These are phyloP conservation scores for Eulemur rubriventer DNA, from an alignment of 2,797 vertebrate genomes.

Conservation along the genomic window DNA sequence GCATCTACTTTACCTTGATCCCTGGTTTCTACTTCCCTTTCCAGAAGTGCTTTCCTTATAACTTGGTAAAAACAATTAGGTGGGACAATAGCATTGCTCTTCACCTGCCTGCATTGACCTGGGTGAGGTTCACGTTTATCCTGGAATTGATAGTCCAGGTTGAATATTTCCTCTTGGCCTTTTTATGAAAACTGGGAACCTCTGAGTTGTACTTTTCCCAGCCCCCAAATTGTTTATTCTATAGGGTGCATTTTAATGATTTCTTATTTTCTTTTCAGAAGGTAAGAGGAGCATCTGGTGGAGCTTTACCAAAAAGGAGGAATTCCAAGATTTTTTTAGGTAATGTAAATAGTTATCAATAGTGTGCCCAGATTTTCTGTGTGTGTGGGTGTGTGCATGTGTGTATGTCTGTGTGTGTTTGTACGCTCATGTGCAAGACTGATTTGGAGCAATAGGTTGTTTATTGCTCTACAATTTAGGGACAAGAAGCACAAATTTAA, in stretches of 20 bases:
- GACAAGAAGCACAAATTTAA: neutral
- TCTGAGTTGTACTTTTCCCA: neutral
- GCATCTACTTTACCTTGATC: neutral
- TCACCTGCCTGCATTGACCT: neutral
- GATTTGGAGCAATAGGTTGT: slow-evolving; percentile 44
- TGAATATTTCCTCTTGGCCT: slow-evolving; percentile 39
- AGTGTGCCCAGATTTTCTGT: slow-evolving; percentile 56
- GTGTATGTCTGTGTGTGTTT: neutral
- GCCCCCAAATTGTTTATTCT: neutral
- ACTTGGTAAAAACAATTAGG: neutral
- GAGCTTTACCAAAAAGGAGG: slow-evolving; percentile 93
- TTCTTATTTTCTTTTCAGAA: slow-evolving; percentile 90
- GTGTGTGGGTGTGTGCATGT: neutral
- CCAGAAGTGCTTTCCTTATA: neutral
- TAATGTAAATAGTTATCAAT: slow-evolving; percentile 84
- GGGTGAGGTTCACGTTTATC: neutral
- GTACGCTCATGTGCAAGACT: slow-evolving; percentile 14
- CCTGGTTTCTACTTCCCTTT: neutral
- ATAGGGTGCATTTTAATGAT: slow-evolving; percentile 78
- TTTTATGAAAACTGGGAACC: slow-evolving; percentile 46
- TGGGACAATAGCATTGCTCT: neutral
- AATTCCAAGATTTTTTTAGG: slow-evolving; percentile 98
- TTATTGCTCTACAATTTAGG: neutral
- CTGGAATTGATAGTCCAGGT: neutral
- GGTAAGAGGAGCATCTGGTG: slow-evolving; percentile 95